A percentile compares a stretch with the other conserved stretches of the same genome.
Conservation (phyloP, 2,888 invertebrate species). For the Caenorhabditis sp. region DNA sequence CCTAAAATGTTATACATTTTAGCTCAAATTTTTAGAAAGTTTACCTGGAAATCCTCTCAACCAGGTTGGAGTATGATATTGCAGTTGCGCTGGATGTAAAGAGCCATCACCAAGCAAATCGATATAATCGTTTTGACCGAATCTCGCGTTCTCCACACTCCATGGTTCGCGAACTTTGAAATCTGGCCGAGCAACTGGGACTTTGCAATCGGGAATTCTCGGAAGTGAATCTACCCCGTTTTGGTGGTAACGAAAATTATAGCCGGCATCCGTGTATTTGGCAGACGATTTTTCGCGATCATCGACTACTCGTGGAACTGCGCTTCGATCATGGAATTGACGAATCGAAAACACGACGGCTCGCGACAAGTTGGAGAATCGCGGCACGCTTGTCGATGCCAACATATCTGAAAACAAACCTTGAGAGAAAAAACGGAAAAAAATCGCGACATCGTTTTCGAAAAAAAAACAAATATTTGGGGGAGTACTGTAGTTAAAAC, state of each 20-base stretch:
- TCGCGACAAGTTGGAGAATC: conserved; percentile 12
- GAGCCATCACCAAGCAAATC: conserved; percentile 87
- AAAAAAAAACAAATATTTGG: no score
- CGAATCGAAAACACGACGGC: conserved; percentile 15
- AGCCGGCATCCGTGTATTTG: conserved; percentile 50
- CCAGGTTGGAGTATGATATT: conserved; percentile 88
- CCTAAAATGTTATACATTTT: conserved; percentile 74
- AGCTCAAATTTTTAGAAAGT: neutral
- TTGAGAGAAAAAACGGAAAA: no score
- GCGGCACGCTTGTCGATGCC: conserved; percentile 11
- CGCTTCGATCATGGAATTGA: conserved; percentile 58
- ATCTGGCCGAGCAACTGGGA: conserved; percentile 57
- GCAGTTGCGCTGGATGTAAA: conserved; percentile 83
- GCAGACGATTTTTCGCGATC: conserved; percentile 60
- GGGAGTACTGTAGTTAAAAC: no score
- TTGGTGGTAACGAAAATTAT: conserved; percentile 67
- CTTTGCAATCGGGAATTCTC: conserved; percentile 57
- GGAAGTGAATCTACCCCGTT: conserved; percentile 66
- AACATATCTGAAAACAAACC: conserved; percentile 10
- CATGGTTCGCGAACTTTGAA: conserved; percentile 58
- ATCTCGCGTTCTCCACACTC: conserved; percentile 54
- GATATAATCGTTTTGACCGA: conserved; percentile 70
- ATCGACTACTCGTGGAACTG: conserved; percentile 66
- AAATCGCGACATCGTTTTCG: no score
- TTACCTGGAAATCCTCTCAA: conserved; percentile 80